These are phyloP conservation scores for Acleris laterana DNA, from an alignment of 2,888 invertebrate genomes.

Conservation along the genomic window DNA sequence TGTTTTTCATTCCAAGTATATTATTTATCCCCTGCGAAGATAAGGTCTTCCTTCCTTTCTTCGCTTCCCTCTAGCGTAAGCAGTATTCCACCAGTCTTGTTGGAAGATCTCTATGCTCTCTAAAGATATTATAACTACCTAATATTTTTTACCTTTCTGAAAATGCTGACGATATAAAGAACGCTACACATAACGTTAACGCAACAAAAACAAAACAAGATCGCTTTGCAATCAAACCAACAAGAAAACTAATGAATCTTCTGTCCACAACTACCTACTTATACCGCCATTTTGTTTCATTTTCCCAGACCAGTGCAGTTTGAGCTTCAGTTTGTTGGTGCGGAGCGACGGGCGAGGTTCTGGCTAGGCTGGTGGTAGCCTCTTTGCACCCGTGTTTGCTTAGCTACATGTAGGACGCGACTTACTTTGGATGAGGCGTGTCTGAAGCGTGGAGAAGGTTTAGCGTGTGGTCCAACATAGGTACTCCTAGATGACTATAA, in stretches of 20 bases:
- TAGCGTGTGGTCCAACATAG: conserved; percentile 10
- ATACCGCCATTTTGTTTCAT: conserved; percentile 29
- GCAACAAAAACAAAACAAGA: conserved; percentile 24
- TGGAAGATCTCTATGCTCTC: too few relatives aligned
- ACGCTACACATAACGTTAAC: not conserved
- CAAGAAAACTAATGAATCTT: conserved; percentile 37
- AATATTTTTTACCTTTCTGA: too few relatives aligned
- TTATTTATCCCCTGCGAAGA: too few relatives aligned
- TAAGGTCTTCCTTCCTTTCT: too few relatives aligned
- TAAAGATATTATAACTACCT: too few relatives aligned
- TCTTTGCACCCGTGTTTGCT: conserved; percentile 36
- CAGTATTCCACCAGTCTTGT: too few relatives aligned
- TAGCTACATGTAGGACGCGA: conserved; percentile 37
- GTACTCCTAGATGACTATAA: too few relatives aligned
- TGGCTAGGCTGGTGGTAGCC: conserved; percentile 8
- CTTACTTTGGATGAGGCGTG: conserved; percentile 36
- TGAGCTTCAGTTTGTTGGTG: not conserved
- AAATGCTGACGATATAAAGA: not conserved
- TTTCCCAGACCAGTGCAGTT: conserved; percentile 10
- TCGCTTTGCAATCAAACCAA: conserved; percentile 32
- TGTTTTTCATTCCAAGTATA: too few relatives aligned
- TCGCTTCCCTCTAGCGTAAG: too few relatives aligned
- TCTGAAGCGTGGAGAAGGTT: conserved; percentile 30
- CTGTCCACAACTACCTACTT: conserved; percentile 33
- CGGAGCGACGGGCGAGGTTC: not conserved